A percentile compares a stretch with the other conserved stretches of the same genome.
Evolutionary conservation across 1,140 invertebrate species (phyloP).

Genomic region (Bradynema listronoti): DNA sequence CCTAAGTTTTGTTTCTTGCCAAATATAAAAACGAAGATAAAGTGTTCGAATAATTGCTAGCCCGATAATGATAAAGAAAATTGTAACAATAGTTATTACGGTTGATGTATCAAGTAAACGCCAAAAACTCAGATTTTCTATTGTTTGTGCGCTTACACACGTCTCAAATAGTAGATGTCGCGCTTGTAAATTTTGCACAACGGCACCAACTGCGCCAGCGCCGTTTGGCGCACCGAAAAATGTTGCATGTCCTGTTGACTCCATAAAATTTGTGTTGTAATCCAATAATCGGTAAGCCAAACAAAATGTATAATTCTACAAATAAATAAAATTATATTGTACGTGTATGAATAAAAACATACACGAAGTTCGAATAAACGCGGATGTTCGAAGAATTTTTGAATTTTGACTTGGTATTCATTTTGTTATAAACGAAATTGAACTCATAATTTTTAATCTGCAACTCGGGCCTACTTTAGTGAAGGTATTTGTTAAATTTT

Average conservation of each 20-base stretch:
- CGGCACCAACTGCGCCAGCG: too few species aligned
- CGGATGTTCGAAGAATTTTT: too few species aligned
- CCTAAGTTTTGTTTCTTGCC: conserved; percentile 37
- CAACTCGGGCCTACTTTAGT: too few species aligned
- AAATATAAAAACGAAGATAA: conserved; percentile 49
- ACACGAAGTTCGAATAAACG: too few species aligned
- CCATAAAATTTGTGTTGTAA: not conserved
- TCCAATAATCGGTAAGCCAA: conserved; percentile 34
- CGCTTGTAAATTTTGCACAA: too few species aligned
- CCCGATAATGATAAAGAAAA: conserved; percentile 20
- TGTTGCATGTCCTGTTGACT: not conserved
- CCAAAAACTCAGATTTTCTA: conserved; percentile 38
- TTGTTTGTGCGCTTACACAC: conserved; percentile 35
- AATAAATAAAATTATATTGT: conserved; percentile 17
- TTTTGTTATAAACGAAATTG: too few species aligned
- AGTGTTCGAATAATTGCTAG: conserved; percentile 38
- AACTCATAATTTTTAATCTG: too few species aligned
- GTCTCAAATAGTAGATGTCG: conserved; percentile 25
- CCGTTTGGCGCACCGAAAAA: not conserved
- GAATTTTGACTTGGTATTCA: too few species aligned
- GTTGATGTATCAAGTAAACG: conserved; percentile 36
- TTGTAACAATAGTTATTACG: conserved; percentile 19
- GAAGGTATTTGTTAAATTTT: too few species aligned
- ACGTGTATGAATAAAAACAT: too few species aligned
- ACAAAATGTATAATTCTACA: conserved; percentile 52